Evolutionary conservation across 2,888 invertebrate species (phyloP), one percentile per base, ranked within the genome.

Genomic region (Polia nebulosa): DNA sequence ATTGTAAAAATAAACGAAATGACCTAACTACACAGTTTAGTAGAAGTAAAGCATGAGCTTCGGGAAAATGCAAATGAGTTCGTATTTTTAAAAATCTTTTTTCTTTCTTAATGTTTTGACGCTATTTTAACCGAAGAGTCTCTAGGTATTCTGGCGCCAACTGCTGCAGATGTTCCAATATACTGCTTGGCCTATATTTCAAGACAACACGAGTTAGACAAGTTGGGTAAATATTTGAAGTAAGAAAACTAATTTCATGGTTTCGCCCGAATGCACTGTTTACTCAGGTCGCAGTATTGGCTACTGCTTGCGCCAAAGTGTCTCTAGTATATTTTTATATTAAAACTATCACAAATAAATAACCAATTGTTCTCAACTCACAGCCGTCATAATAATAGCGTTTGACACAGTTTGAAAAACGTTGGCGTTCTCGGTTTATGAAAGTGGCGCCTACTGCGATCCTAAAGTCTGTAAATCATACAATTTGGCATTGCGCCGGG

Each of bases 401-500:
- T 86, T 85, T 90, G 91, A 89, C 91, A 90, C 86, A 89, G 84
- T 89, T 89, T 77, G 83, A 80, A 88, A 88, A 88, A 84, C 87
- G 87, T 87, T 75, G 78, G 85, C 81, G 83, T 80, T 85, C 86
- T 85, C 84, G 80, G 86, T 87, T 88, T 88, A 90, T 87, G 88
- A 90, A 87, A 90, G 91, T 91, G 93, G 93, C 93, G 92, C 92
- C 91, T 89, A 85, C 69, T 85, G 81, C 81, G 79, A 79, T 84
- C 86, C 82, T n/a, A n/a, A 72, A 84, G 85, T 87, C 89, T 70
- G 87, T 94, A 93, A 92, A 94, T 94, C 94, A 93, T 91, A 92
- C 81, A 88, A 91, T 92, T 94, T 95, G 94, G 94, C 94, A 89
- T 82, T 78, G 85, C 87, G 93, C 93, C 92, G 88, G 86, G 67